These are phyloP conservation scores for Stigmatopora nigra DNA, from an alignment of 2,113 vertebrate genomes.

Conservation along the genomic window DNA sequence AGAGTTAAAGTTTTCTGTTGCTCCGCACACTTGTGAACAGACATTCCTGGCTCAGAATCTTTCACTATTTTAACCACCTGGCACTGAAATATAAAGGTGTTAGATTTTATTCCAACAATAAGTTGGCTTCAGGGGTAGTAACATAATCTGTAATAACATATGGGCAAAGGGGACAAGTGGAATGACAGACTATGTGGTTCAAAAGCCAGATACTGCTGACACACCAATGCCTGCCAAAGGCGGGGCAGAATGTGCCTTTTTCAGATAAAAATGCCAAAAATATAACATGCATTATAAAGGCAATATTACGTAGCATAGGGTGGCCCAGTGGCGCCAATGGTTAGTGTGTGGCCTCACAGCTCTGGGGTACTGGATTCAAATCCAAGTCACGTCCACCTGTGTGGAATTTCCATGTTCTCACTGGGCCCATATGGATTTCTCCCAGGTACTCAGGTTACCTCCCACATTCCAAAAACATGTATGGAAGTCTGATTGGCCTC, in stretches of 20 bases:
- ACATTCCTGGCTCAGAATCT: neutral
- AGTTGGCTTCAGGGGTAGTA: neutral
- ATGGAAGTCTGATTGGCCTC: no score
- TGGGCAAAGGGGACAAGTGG: neutral
- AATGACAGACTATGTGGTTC: neutral
- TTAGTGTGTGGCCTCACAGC: no score
- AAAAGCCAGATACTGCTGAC: conserved; percentile 3
- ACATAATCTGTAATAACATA: neutral
- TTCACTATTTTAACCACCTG: neutral
- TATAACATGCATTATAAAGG: neutral
- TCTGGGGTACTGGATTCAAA: neutral
- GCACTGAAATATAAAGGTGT: neutral
- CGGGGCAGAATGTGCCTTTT: neutral
- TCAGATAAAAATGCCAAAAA: neutral
- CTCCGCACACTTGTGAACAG: neutral
- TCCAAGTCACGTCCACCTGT: no score
- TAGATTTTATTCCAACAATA: neutral
- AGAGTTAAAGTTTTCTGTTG: neutral
- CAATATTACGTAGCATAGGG: neutral
- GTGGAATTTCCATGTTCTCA: no score
- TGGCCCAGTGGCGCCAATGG: no score
- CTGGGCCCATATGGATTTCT: no score
- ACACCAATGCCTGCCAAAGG: neutral
- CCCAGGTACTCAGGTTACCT: no score
- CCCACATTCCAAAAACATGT: no score